Evolutionary conservation across 2,888 invertebrate genomes (phyloP), one percentile per base, ranked within the genome.

Genomic region (Pyrrhosoma nymphula): DNA sequence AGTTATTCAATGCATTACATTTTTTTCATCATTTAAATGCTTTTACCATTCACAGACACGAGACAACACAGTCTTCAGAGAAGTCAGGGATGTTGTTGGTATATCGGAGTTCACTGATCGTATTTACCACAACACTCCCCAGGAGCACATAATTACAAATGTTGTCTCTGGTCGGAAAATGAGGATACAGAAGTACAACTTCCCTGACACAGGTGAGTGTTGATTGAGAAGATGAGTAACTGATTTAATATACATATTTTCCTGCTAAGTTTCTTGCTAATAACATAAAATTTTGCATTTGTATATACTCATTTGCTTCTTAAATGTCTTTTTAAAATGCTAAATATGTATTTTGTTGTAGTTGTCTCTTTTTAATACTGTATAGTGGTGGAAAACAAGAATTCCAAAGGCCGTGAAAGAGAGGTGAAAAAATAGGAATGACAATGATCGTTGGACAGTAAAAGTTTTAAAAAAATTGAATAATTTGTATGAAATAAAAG

Each of bases 81-180:
- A 99, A 97, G 98, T 98, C 82, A 98, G 99, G 95, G 99, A 99
- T 96, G 98, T 98, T 96, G 99, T 99, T 75, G 98, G 98, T 95
- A 98, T 99, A 96, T 98, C 98, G 96, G 99, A 99, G 97, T 99
- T 99, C 98, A 99, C 99, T 96, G 99, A 99, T 97, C 98, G 99
- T 96, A 98, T 99, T 97, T 99, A 99, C 97, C 99, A 99, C 97
- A 99, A 99, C 97, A 99, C 99, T 35, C 98, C 99, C 96, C 98
- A 98, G 96, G 99, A 99, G 97, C 99, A 99, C 97, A 98, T 99
- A 96, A 98, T 99, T 96, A 99, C 99, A 96, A 99, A 99, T 97
- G 99, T 99, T 90, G 99, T 99, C 95, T 99, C 99, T 96, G 99
- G 99, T 0, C 97, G 99, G 95, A 99, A 99, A 97, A 99, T 99